Evolutionary conservation across 2,797 vertebrate species (phyloP).

Genomic region (Artibeus lituratus): DNA sequence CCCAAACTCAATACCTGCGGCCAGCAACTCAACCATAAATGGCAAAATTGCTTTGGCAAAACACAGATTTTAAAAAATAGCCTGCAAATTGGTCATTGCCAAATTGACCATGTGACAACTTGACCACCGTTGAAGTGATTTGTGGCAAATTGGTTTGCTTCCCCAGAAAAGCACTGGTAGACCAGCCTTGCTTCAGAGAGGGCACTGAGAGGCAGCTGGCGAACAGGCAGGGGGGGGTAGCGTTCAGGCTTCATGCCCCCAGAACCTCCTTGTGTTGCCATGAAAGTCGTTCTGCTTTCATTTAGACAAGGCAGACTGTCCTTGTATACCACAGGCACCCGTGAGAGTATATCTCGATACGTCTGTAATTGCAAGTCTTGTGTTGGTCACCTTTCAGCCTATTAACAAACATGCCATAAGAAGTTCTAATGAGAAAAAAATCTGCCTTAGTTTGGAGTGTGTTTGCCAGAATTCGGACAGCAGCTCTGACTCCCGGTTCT

Average conservation of each 20-base stretch:
- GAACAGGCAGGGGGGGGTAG: accelerated
- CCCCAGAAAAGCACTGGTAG: background rate
- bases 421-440: background rate
- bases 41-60: background rate
- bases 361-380: background rate
- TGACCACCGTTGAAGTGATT: background rate
- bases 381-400: background rate
- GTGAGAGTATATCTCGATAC: background rate
- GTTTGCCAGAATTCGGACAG: background rate
- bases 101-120: background rate
- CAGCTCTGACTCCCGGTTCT: background rate
- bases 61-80: background rate
- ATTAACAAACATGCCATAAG: background rate
- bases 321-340: background rate
- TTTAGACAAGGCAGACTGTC: background rate
- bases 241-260: background rate
- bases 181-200: background rate
- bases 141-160: background rate
- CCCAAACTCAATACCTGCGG: background rate
- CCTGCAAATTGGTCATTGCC: background rate
- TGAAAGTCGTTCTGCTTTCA: background rate
- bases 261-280: background rate
- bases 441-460: background rate
- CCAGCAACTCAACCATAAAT: background rate
- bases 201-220: background rate